Conservation (phyloP, 2,888 invertebrate species). For the Ochropleura leucogaster region DNA sequence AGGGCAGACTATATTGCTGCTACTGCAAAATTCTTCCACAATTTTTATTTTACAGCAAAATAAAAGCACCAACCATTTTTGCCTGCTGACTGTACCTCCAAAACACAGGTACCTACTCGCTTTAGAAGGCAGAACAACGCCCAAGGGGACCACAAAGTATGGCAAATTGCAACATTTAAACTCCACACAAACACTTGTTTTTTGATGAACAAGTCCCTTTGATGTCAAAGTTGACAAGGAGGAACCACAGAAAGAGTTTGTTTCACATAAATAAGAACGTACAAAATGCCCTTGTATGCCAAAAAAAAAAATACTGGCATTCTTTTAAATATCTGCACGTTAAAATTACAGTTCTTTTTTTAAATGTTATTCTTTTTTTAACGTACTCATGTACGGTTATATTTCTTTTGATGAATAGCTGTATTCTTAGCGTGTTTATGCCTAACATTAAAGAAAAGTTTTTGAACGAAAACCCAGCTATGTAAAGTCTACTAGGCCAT, state of each 20-base stretch:
- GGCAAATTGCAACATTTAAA: conserved; percentile 61
- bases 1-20: no score
- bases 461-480: no score
- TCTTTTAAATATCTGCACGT: conserved; percentile 2
- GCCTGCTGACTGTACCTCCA: neutral
- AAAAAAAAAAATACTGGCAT: conserved; percentile 3
- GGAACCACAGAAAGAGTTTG: conserved; percentile 31
- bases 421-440: no score
- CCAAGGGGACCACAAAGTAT: conserved; percentile 48
- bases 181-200: conserved; percentile 55
- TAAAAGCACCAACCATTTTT: neutral
- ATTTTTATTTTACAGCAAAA: neutral
- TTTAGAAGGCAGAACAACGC: conserved; percentile 31
- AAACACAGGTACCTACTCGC: conserved; percentile 12
- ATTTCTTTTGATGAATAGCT: no score
- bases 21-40: neutral
- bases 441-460: no score
- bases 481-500: no score
- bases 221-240: conserved; percentile 52
- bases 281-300: conserved; percentile 13
- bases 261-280: conserved; percentile 39
- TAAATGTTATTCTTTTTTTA: conserved; percentile 17
- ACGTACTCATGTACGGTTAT: no score
- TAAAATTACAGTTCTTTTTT: conserved; percentile 9
- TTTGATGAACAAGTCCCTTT: conserved; percentile 51